Conservation (phyloP, 1,140 invertebrate species). For the Chrysopa pallens region DNA sequence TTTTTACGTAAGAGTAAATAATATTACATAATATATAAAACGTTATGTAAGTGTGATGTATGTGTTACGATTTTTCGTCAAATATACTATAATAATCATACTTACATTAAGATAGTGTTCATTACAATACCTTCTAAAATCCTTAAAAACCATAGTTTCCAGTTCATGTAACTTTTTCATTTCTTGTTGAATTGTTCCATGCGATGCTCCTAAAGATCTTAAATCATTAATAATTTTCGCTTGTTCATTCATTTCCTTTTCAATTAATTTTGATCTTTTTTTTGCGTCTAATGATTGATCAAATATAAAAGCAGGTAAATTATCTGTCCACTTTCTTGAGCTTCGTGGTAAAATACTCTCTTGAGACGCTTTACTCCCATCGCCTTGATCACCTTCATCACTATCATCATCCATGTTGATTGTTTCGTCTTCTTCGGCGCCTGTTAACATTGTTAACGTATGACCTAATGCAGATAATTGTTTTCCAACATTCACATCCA, state of each 20-base stretch:
- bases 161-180: slow-evolving; percentile 76
- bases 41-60: too few relatives aligned
- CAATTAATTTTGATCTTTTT: slow-evolving; percentile 80
- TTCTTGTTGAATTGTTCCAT: slow-evolving; percentile 80
- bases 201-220: slow-evolving; percentile 72
- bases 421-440: slow-evolving; percentile 65
- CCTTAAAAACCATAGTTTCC: slow-evolving; percentile 81
- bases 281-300: slow-evolving; percentile 74
- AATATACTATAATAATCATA: too few relatives aligned
- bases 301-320: slow-evolving; percentile 67
- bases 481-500: slow-evolving; percentile 92
- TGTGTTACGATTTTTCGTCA: too few relatives aligned
- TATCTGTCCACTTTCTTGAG: slow-evolving; percentile 43
- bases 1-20: too few relatives aligned
- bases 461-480: slow-evolving; percentile 83
- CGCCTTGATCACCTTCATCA: slow-evolving; percentile 54
- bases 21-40: too few relatives aligned
- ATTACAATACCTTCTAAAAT: slow-evolving; percentile 43
- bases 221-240: slow-evolving; percentile 87
- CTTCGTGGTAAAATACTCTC: slow-evolving; percentile 46
- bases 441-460: slow-evolving; percentile 85
- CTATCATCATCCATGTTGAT: slow-evolving; percentile 54
- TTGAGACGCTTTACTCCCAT: slow-evolving; percentile 36
- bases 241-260: slow-evolving; percentile 95
- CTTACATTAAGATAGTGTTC: slow-evolving; percentile 3